These are phyloP conservation scores for Centropus bengalensis DNA, from an alignment of 2,113 vertebrate genomes.

Conservation along the genomic window DNA sequence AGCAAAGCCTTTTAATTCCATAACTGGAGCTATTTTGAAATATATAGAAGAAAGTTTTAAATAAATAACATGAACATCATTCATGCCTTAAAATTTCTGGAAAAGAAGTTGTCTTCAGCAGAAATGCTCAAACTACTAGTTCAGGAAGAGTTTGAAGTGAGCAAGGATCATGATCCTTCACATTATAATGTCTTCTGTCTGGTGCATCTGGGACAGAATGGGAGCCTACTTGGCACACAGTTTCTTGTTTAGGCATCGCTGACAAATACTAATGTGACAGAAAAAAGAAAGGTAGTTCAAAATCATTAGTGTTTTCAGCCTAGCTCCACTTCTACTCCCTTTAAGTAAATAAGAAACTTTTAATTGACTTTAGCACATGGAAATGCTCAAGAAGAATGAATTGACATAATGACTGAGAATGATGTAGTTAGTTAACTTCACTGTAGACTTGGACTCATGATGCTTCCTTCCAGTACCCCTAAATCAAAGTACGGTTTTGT, in stretches of 20 bases:
- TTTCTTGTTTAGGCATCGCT: not conserved
- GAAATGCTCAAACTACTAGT: not conserved
- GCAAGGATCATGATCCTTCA: not conserved
- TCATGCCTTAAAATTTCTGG: not conserved
- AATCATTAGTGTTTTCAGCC: not conserved
- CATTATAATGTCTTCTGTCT: not conserved
- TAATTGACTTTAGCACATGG: not conserved
- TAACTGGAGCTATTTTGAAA: not conserved
- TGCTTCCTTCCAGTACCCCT: not conserved
- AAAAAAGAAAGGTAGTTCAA: not conserved
- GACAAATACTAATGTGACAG: accelerated
- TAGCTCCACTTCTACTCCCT: not conserved
- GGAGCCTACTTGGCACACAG: not conserved
- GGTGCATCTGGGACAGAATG: not conserved
- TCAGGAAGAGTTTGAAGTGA: not conserved
- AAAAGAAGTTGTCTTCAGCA: not conserved
- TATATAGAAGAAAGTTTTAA: not conserved
- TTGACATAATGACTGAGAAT: not conserved
- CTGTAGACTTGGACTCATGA: not conserved
- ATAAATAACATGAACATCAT: not conserved
- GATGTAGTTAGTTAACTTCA: not conserved
- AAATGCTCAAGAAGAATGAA: not conserved
- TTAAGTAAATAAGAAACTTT: not conserved
- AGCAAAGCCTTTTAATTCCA: not conserved
- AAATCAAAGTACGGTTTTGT: not conserved